Conservation (phyloP, 2,888 invertebrate genomes). For the Perithous albicinctus region DNA sequence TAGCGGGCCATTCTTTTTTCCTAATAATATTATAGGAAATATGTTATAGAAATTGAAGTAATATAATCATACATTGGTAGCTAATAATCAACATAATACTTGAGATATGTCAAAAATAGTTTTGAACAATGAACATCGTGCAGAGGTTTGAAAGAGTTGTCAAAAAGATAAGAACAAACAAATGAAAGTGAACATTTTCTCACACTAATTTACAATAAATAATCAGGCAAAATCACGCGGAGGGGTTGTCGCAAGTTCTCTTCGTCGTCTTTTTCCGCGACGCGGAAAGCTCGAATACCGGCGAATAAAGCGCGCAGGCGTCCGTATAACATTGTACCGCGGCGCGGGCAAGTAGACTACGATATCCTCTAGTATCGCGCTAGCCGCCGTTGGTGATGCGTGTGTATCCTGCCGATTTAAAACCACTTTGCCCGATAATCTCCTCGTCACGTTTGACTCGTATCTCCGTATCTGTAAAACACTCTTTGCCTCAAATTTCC, state of each 20-base stretch:
- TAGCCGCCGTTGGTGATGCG: constrained; percentile 80
- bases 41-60: no score
- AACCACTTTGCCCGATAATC: constrained; percentile 20
- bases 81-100: no score
- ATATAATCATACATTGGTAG: no score
- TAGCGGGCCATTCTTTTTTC: no score
- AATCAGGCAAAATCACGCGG: constrained; percentile 32
- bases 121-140: no score
- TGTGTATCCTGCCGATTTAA: constrained; percentile 54
- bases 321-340: constrained; percentile 66
- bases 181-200: no score
- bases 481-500: not conserved
- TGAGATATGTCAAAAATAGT: no score
- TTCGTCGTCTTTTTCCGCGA: constrained; percentile 29
- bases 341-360: constrained; percentile 65
- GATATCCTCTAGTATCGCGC: constrained; percentile 81
- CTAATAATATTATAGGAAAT: no score
- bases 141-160: no score
- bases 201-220: not conserved
- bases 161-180: no score
- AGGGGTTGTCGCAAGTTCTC: constrained; percentile 52
- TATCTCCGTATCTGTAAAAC: not conserved
- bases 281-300: constrained; percentile 60
- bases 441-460: constrained; percentile 26
- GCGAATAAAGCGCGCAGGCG: constrained; percentile 78